Conservation (phyloP, 1,140 invertebrate species). For the Tetraneura akinire region DNA sequence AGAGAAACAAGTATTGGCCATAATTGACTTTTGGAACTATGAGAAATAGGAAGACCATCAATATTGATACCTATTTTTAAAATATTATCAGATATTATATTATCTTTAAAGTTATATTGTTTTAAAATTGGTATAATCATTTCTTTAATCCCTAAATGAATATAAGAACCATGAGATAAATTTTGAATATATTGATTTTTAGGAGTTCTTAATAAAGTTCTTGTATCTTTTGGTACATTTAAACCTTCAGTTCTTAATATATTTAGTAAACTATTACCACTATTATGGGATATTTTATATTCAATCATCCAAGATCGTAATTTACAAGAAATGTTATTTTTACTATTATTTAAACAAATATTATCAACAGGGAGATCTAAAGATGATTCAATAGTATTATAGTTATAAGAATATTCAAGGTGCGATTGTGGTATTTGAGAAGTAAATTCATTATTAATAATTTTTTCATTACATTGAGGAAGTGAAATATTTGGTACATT, state of each 20-base stretch:
- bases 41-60: not conserved
- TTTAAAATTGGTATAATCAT: not conserved
- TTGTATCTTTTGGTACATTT: slow-evolving; percentile 3
- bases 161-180: not conserved
- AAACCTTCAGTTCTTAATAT: not conserved
- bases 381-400: too few relatives aligned
- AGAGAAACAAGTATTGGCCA: slow-evolving; percentile 20
- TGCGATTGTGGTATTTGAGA: too few relatives aligned
- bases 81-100: slow-evolving; percentile 59
- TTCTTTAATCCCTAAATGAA: slow-evolving; percentile 15
- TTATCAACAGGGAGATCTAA: too few relatives aligned
- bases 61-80: slow-evolving; percentile 18
- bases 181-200: not conserved
- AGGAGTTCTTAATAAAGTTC: not conserved
- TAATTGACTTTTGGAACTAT: not conserved
- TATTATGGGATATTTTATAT: too few relatives aligned
- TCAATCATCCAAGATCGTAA: too few relatives aligned
- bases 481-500: too few relatives aligned
- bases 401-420: too few relatives aligned
- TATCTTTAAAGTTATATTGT: not conserved
- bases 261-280: too few relatives aligned
- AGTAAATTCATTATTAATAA: too few relatives aligned
- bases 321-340: too few relatives aligned
- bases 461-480: too few relatives aligned
- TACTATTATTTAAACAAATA: too few relatives aligned